Evolutionary conservation across 2,888 invertebrate genomes (phyloP), one percentile per base, ranked within the genome.

Genomic region (Isotomurus palustris): DNA sequence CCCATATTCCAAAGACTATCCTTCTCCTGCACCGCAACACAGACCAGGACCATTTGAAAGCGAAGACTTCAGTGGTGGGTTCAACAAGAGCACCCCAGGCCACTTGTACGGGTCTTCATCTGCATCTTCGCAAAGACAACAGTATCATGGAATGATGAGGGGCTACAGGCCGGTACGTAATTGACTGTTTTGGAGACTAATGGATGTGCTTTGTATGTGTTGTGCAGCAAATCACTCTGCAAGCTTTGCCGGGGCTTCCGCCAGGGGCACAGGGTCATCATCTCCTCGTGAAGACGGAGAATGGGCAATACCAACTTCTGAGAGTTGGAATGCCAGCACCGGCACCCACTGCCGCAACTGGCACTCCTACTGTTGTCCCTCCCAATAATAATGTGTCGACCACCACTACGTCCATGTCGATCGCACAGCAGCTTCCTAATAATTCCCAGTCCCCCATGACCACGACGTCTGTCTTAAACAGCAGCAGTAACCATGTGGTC

Each of bases 261-360:
- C 85, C 88, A 71, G 87, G 89, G 75, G 88, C 91, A 77, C 90
- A 88, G 78, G 86, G 86, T 76, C 68, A 67, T 67, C 69, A 69
- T 68, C 82, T 95, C 76, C 83, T 95, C 75, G 82, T 95, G 77
- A 94, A 93, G 82, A 95, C 94, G 75, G 95, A 95, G 80, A 93
- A 90, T 81, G 95, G 95, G 74, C 91, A 92, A 78, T 90, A 88
- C 78, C 93, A 95, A 78, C 81, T 95, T 76, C 81, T 95, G 75
- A 84, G 92, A 76, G 88, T 91, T 72, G 89, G 89, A 69, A 88
- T 89, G 71, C 85, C 89, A 66, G 84, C 88, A 58, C 80, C 83
- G 71, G 73, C 76, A 58, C 78, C 79, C 64, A 75, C 76, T 57
- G 74, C 75, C 24, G 76, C 75, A 70, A 76, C 74, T 70, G 75